Evolutionary conservation across 2,888 invertebrate species (phyloP).

Genomic region (Pomacea canaliculata): DNA sequence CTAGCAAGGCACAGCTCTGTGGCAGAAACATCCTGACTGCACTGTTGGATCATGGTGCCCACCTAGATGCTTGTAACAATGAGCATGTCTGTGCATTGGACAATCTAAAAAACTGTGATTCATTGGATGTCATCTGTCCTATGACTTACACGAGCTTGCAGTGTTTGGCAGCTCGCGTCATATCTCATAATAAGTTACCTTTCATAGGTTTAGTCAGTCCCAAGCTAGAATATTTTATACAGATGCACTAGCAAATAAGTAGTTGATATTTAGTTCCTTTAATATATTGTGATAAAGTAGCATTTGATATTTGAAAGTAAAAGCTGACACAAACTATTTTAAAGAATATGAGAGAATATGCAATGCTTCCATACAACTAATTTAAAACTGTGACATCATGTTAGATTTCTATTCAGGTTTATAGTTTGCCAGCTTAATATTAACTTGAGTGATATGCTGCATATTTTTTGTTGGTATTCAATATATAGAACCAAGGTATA

Average conservation of each 20-base stretch:
- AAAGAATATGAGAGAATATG: too few species aligned
- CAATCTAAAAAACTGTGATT: slow-evolving; percentile 59
- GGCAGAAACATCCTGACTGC: slow-evolving; percentile 81
- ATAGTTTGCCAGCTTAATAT: too few species aligned
- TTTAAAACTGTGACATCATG: too few species aligned
- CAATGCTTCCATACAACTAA: too few species aligned
- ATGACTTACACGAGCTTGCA: slow-evolving; percentile 63
- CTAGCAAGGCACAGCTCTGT: slow-evolving; percentile 74
- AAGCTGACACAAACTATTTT: too few species aligned
- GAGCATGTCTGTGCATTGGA: slow-evolving; percentile 61
- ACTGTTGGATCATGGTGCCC: slow-evolving; percentile 85
- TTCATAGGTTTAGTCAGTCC: slow-evolving; percentile 62
- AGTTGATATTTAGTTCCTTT: too few species aligned
- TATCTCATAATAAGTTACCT: slow-evolving; percentile 77
- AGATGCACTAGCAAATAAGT: slow-evolving; percentile 51
- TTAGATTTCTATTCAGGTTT: too few species aligned
- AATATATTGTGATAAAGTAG: too few species aligned
- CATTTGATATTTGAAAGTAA: too few species aligned
- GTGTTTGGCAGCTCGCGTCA: slow-evolving; percentile 71
- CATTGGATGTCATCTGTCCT: slow-evolving; percentile 61
- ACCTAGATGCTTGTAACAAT: slow-evolving; percentile 78
- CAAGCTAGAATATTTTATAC: slow-evolving; percentile 63
- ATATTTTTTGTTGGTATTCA: too few species aligned
- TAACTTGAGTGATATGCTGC: too few species aligned
- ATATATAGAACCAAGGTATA: too few species aligned